These are phyloP conservation scores for Cacatua alba DNA, from an alignment of 2,113 vertebrate genomes.

Conservation along the genomic window DNA sequence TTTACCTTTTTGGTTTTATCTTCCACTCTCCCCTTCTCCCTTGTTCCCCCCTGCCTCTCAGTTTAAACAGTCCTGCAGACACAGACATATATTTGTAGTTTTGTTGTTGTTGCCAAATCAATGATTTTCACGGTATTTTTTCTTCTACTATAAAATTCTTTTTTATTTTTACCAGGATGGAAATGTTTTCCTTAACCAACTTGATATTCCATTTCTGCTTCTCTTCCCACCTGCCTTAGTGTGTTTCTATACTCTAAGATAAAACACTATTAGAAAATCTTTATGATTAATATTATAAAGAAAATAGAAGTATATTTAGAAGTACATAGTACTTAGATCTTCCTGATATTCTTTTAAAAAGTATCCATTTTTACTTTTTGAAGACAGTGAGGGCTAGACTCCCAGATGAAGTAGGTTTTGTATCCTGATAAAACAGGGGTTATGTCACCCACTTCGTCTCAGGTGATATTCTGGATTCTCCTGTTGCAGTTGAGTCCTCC, in stretches of 20 bases:
- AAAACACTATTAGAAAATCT: neutral
- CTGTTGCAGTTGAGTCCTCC: accelerated
- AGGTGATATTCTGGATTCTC: neutral
- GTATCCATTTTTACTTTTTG: neutral
- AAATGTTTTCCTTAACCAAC: neutral
- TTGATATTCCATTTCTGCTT: neutral
- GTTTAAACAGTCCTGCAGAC: neutral
- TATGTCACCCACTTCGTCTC: accelerated
- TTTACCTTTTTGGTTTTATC: neutral
- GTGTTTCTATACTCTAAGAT: neutral
- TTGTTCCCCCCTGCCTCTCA: accelerated
- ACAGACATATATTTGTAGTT: neutral
- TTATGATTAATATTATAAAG: neutral
- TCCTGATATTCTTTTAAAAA: neutral
- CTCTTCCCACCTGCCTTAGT: accelerated
- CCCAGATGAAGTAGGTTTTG: neutral
- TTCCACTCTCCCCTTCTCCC: neutral
- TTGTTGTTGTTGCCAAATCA: neutral
- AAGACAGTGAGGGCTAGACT: neutral
- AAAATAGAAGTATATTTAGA: neutral
- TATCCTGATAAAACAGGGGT: neutral
- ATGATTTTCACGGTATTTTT: neutral
- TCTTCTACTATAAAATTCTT: neutral
- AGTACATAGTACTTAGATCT: neutral
- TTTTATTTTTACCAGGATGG: neutral